Evolutionary conservation across 2,113 vertebrate species (phyloP).

Genomic region (Dicentrarchus labrax): DNA sequence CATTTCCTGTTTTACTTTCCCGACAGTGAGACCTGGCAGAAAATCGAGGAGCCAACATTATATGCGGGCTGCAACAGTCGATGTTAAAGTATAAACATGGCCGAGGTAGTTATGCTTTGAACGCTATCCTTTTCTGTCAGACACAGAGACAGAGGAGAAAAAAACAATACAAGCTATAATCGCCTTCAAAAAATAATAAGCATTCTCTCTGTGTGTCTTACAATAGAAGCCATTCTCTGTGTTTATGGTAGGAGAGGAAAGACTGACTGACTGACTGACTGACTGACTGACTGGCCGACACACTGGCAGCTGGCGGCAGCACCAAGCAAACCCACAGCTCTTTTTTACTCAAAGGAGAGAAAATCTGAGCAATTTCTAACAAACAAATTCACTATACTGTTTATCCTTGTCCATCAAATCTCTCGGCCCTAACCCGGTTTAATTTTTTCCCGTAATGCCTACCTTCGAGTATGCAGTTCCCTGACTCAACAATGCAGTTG

Average conservation of each 20-base stretch:
- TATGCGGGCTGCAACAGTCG: constrained; percentile 40
- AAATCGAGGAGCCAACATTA: constrained; percentile 44
- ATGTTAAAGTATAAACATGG: constrained; percentile 65
- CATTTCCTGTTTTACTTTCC: constrained; percentile 49
- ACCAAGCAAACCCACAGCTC: constrained; percentile 34
- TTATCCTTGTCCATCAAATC: not conserved
- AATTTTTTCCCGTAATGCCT: constrained; percentile 22
- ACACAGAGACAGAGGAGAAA: constrained; percentile 45
- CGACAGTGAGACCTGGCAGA: constrained; percentile 53
- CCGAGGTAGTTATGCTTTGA: constrained; percentile 59
- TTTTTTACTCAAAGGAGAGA: constrained; percentile 25
- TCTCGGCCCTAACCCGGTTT: not conserved
- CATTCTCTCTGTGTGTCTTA: constrained; percentile 60
- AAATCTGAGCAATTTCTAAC: constrained; percentile 37
- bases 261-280: constrained; percentile 30
- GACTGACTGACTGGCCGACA: constrained; percentile 41
- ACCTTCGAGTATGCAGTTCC: constrained; percentile 25
- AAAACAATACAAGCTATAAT: constrained; percentile 74
- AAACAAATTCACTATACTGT: constrained; percentile 30
- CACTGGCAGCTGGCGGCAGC: constrained; percentile 48
- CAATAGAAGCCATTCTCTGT: constrained; percentile 64
- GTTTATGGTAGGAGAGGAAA: constrained; percentile 62
- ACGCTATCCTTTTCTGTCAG: constrained; percentile 33
- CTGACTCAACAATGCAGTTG: constrained; percentile 47
- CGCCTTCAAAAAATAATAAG: constrained; percentile 69